Percentiles rank a stretch among this genome's conserved stretches.
Evolutionary conservation across 2,888 invertebrate species (phyloP).

Genomic region (Aleiodes testaceus): DNA sequence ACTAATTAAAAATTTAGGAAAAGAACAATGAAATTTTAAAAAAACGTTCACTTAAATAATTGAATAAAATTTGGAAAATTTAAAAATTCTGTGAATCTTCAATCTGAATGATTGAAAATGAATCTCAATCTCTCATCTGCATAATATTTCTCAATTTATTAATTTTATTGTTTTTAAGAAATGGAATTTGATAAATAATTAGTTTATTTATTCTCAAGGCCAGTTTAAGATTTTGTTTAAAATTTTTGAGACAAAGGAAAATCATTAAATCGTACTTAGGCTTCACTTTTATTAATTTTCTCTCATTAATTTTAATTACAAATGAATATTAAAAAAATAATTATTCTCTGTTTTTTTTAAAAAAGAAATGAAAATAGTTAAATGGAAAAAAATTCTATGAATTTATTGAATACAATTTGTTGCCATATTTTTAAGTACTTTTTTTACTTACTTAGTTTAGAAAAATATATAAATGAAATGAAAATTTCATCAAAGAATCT

Average conservation of each 20-base stretch:
- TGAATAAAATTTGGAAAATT: not conserved
- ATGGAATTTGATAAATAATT: too few relatives aligned
- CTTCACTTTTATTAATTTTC: not conserved
- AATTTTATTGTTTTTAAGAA: too few relatives aligned
- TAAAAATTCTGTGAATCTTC: not conserved
- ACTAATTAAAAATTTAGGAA: conserved; percentile 6
- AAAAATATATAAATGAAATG: not conserved
- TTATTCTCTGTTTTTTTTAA: not conserved
- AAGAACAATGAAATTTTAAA: not conserved
- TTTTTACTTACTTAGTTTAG: not conserved
- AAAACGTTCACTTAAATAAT: not conserved
- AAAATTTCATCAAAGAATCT: too few relatives aligned
- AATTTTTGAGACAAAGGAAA: not conserved
- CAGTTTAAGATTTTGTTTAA: too few relatives aligned
- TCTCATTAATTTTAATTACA: conserved; percentile 3
- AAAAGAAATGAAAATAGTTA: too few relatives aligned
- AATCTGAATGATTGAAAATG: not conserved
- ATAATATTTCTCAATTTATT: too few relatives aligned
- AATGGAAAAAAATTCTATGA: not conserved
- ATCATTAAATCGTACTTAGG: conserved; percentile 9
- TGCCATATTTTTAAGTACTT: conserved; percentile 22
- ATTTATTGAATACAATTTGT: conserved; percentile 14
- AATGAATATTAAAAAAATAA: not conserved
- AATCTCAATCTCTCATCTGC: not conserved
- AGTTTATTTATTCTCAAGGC: too few relatives aligned